These are phyloP conservation scores for Acleris cristana DNA, from an alignment of 2,888 invertebrate genomes.

Conservation along the genomic window DNA sequence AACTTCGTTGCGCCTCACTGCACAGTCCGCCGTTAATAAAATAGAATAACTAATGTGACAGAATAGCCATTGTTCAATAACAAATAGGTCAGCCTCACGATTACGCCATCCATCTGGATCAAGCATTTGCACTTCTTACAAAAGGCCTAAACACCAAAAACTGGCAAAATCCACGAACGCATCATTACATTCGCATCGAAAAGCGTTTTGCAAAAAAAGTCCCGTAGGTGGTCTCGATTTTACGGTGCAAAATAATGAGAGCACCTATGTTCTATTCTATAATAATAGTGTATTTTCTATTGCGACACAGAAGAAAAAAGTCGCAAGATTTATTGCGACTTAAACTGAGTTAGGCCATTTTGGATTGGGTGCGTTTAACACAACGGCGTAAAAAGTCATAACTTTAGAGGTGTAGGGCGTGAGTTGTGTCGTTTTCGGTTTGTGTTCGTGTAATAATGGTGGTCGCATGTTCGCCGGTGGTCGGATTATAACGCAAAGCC, in stretches of 20 bases:
- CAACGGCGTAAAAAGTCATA: neutral
- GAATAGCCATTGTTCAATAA: slow-evolving; percentile 23
- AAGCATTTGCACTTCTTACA: slow-evolving; percentile 40
- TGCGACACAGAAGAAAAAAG: neutral
- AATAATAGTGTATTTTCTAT: slow-evolving; percentile 59
- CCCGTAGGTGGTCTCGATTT: slow-evolving; percentile 77
- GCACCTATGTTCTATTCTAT: slow-evolving; percentile 73
- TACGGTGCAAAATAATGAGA: slow-evolving; percentile 77
- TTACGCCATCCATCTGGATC: slow-evolving; percentile 14
- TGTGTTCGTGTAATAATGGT: slow-evolving; percentile 72
- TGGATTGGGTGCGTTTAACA: neutral
- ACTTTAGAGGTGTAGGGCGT: neutral
- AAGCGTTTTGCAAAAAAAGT: slow-evolving; percentile 61
- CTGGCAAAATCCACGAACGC: slow-evolving; percentile 77
- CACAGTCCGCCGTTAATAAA: slow-evolving; percentile 32
- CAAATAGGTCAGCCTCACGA: slow-evolving; percentile 37
- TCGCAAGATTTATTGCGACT: slow-evolving; percentile 2
- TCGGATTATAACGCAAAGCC: slow-evolving; percentile 76
- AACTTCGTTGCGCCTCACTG: slow-evolving; percentile 27
- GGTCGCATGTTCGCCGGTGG: slow-evolving; percentile 68
- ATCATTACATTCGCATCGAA: slow-evolving; percentile 74
- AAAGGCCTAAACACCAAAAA: slow-evolving; percentile 58
- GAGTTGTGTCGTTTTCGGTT: slow-evolving; percentile 52
- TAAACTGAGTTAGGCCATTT: slow-evolving; percentile 8
- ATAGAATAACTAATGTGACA: slow-evolving; percentile 30